Conservation (phyloP, 1,140 invertebrate species). For the Neodiprion virginianus region DNA sequence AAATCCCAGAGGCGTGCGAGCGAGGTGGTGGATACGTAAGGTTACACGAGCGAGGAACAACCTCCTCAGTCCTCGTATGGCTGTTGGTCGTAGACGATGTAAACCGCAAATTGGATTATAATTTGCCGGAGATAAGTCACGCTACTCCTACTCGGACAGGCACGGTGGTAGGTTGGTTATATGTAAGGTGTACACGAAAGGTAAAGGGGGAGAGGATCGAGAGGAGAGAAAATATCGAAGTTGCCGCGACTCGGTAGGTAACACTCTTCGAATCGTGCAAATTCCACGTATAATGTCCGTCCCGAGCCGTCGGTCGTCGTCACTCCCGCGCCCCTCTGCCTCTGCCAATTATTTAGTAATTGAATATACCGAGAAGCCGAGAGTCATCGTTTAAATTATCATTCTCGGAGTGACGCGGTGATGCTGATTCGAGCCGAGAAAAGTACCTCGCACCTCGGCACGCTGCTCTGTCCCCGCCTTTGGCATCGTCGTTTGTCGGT, state of each 20-base stretch:
- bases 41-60: slow-evolving; percentile 10
- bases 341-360: slow-evolving; percentile 60
- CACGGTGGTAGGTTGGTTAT: slow-evolving; percentile 22
- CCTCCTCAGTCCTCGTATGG: background rate
- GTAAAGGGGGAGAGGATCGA: background rate
- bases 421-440: too few relatives aligned
- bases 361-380: slow-evolving; percentile 55
- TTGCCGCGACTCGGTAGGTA: slow-evolving; percentile 17
- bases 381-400: slow-evolving; percentile 61
- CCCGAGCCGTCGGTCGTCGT: background rate
- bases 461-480: slow-evolving; percentile 27
- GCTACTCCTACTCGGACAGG: slow-evolving; percentile 56
- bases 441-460: background rate
- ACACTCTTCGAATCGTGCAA: too few relatives aligned
- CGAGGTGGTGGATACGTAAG: too few relatives aligned
- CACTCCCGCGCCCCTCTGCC: slow-evolving; percentile 26
- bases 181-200: too few relatives aligned
- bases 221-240: slow-evolving; percentile 11
- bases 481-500: slow-evolving; percentile 49
- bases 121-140: slow-evolving; percentile 59
- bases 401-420: slow-evolving; percentile 34
- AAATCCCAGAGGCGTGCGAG: background rate
- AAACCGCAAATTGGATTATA: slow-evolving; percentile 62
- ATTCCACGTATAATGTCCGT: too few relatives aligned
- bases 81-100: slow-evolving; percentile 37